Evolutionary conservation across 2,888 invertebrate species (phyloP), one percentile per base, ranked within the genome.

Genomic region (Trichacis sp.): DNA sequence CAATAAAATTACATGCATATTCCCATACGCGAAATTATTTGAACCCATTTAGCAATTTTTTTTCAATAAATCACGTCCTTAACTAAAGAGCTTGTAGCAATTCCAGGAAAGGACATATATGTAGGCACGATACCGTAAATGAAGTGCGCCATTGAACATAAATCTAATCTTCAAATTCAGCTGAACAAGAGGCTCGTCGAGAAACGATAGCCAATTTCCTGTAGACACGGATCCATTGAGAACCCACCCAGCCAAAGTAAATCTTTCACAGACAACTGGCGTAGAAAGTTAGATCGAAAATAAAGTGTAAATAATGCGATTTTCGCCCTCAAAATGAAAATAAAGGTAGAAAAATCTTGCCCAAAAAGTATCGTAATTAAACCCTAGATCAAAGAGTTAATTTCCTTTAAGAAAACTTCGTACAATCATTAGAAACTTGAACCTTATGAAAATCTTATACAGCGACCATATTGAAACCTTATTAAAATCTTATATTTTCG

Each of bases 201-300:
- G 63, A 59, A 67, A 18, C 56, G 62, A 63, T 62, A 63, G 59
- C 67, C 67, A 67, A 67, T 63, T 67, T 67, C 67, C 67, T 55
- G 59, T 33, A 59, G 59, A 56, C 52, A 49, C 30, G 30, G n/a
- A 11, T 42, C 42, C 38, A 61, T 57, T 66, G 54, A 54, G 15
- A 51, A 29, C 38, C 24, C 30, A 47, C 19, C 51, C 14, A 40
- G 48, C 56, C 53, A 43, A 55, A 64, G 43, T 59, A 51, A 55
- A 64, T 60, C 59, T 51, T 56, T 55, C 12, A 20, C 12, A 20
- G 17, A 33, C 49, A 17, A 15, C 38, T 42, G 24, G 45, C 43
- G 49, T 36, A 29, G 14, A 40, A 18, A 17, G 46, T 40, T 33
- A 3, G 40, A 40, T 40, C 14, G 15, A 40, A 40, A 40, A 40